Evolutionary conservation across 2,797 vertebrate genomes (phyloP), one percentile per base, ranked within the genome.

Genomic region (Buceros bicornis): DNA sequence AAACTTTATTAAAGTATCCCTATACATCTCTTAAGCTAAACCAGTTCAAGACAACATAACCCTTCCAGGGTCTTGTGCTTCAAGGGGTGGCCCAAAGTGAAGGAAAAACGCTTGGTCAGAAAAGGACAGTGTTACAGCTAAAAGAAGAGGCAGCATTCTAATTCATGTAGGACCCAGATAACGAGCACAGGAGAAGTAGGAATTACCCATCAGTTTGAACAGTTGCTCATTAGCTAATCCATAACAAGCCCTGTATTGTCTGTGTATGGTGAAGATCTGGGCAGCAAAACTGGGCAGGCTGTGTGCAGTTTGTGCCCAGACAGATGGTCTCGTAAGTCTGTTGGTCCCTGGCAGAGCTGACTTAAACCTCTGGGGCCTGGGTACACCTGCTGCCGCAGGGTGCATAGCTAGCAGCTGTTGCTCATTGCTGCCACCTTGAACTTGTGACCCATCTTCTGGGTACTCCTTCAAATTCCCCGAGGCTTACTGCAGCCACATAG

Each of bases 351-450:
- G 89, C 76, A 91, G 88, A 77, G 71, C 86, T 86, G 70, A 43
- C 74, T 94, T 57, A 94, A 93, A 95, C 95, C 91, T 90, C 95
- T 94, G 93, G 91, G 92, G 94, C 70, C 85, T 48, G 91, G 87
- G 56, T 76, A 86, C 95, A 96, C 91, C 95, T 97, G 96, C 96
- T 97, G 73, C 90, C 53, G 67, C 47, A 80, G 82, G 87, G 82
- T 90, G 82, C 60, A 8, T 1, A 35, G 82, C 79, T 87, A 94
- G 85, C 93, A 95, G 96, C 95, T 96, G 96, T 16, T 90, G 85
- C 47, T 84, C 77, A 8, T 73, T 89, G 78, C 67, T 73, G 87
- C 94, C 85, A 95, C 96, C 93, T 95, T 96, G 85, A 96, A 96
- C 94, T 96, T 96, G 56, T 94, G 94, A 96, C 94, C 93, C 24